Evolutionary conservation across 2,113 vertebrate genomes (phyloP).

Genomic region (Vombatus ursinus): DNA sequence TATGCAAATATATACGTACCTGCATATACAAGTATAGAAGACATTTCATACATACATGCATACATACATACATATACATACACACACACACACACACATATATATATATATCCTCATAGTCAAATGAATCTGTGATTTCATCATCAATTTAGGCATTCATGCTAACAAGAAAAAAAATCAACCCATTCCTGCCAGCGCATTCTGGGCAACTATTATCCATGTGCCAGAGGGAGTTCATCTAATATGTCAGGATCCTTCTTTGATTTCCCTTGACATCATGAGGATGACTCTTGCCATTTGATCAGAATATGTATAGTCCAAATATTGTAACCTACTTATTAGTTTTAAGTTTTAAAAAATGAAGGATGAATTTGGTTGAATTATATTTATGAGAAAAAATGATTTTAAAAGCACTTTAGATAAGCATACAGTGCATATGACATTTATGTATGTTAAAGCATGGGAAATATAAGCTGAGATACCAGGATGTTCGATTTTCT

Average conservation of each 20-base stretch:
- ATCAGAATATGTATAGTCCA: neutral
- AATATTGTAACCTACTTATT: neutral
- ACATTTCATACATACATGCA: too few species aligned
- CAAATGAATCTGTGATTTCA: neutral
- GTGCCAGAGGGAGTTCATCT: neutral
- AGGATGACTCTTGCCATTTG: neutral
- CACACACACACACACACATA: too few species aligned
- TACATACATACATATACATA: too few species aligned
- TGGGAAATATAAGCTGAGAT: neutral
- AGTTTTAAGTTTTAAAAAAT: neutral
- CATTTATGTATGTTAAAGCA: neutral
- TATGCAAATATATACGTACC: neutral
- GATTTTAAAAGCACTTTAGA: neutral
- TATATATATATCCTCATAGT: too few species aligned
- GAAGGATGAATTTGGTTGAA: neutral
- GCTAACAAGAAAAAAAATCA: neutral
- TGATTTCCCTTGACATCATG: neutral
- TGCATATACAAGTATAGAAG: too few species aligned
- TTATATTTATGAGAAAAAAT: neutral
- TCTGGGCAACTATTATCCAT: neutral
- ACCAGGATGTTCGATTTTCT: neutral
- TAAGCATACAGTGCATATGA: neutral
- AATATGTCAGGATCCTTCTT: neutral
- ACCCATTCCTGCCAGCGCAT: neutral
- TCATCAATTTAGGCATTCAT: neutral